Conservation (phyloP, 2,888 invertebrate genomes). For the Rhagonycha lutea region DNA sequence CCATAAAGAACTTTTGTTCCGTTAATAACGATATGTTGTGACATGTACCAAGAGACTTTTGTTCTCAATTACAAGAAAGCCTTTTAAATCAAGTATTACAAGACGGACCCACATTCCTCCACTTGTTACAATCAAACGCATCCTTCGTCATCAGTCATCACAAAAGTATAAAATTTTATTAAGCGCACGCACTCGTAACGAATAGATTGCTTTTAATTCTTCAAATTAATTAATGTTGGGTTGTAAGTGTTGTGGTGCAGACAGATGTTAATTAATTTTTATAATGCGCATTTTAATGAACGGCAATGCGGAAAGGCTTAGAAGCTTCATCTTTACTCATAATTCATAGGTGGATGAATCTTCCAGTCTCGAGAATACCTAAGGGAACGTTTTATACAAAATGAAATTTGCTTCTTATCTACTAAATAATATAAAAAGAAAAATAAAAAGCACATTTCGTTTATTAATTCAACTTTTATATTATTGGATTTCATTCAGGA, state of each 20-base stretch:
- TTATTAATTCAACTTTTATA: background rate
- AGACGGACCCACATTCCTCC: background rate
- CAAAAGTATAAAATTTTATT: background rate
- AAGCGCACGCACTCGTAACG: background rate
- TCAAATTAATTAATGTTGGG: slow-evolving; percentile 6
- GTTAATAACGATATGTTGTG: background rate
- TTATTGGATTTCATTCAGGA: background rate
- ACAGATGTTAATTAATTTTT: slow-evolving; percentile 18
- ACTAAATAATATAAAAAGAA: background rate
- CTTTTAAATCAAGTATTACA: background rate
- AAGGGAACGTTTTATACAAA: slow-evolving; percentile 1
- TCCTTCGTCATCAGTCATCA: background rate
- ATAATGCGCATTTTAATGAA: background rate
- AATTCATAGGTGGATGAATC: slow-evolving; percentile 11
- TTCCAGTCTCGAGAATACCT: slow-evolving; percentile 6
- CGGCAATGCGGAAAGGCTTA: slow-evolving; percentile 1
- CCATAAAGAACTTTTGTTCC: background rate
- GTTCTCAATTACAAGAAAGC: background rate
- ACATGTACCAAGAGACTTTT: background rate
- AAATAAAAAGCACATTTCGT: background rate
- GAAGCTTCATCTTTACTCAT: slow-evolving; percentile 3
- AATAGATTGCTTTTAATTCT: background rate
- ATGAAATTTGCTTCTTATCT: slow-evolving; percentile 3
- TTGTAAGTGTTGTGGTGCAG: slow-evolving; percentile 7
- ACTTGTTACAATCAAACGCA: background rate